phyloP scores from a whole-genome alignment of 2,797 vertebrate genomes.

The Chaunax sp. region DNA sequence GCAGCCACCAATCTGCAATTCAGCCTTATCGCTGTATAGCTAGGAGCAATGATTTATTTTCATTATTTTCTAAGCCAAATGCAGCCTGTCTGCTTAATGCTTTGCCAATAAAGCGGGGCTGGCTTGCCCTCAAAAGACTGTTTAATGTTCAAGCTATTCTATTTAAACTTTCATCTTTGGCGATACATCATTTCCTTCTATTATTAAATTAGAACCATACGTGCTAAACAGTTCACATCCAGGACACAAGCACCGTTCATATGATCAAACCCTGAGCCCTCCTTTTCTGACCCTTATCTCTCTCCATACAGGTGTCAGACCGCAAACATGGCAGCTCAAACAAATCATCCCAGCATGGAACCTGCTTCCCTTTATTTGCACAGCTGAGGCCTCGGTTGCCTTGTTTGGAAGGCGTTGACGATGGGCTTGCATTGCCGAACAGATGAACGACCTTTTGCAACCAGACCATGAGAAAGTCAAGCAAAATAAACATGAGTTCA shows the following conservation, averaged over 20 bases:
- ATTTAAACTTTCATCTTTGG: slow-evolving; percentile 46
- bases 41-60: slow-evolving; percentile 60
- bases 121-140: slow-evolving; percentile 43
- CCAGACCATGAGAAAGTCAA: slow-evolving; percentile 58
- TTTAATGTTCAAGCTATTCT: slow-evolving; percentile 40
- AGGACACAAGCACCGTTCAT: slow-evolving; percentile 1
- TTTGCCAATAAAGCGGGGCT: slow-evolving; percentile 51
- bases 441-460: slow-evolving; percentile 42
- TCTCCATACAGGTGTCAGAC: slow-evolving; percentile 63
- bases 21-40: slow-evolving; percentile 41
- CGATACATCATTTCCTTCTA: slow-evolving; percentile 28
- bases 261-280: slow-evolving; percentile 20
- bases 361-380: slow-evolving; percentile 73
- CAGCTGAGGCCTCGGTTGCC: slow-evolving; percentile 73
- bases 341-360: slow-evolving; percentile 53
- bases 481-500: slow-evolving; percentile 54
- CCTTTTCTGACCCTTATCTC: slow-evolving; percentile 67
- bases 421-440: slow-evolving; percentile 50
- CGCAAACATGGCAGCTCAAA: slow-evolving; percentile 66
- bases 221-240: slow-evolving; percentile 24
- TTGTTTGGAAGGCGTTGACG: slow-evolving; percentile 45
- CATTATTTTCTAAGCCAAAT: slow-evolving; percentile 59
- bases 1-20: slow-evolving; percentile 63
- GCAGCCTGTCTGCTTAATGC: slow-evolving; percentile 50
- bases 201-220: slow-evolving; percentile 20